Percentiles rank a stretch among this genome's conserved stretches.
Conservation (phyloP, 2,888 invertebrate species). For the Trissolcus japonicus region DNA sequence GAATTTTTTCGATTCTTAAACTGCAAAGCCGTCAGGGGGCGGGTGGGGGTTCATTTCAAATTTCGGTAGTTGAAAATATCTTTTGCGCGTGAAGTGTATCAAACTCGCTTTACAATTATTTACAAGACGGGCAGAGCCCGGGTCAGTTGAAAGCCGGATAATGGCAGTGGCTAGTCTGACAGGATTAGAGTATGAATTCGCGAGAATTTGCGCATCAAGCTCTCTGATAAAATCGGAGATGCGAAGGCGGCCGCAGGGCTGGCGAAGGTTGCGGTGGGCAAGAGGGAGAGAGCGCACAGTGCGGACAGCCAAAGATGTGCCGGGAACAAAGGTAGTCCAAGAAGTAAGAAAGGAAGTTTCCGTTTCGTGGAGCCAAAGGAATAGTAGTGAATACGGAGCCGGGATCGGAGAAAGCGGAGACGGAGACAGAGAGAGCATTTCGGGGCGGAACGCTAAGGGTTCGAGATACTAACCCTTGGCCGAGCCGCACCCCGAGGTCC, state of each 20-base stretch:
- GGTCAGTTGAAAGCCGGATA: conserved; percentile 24
- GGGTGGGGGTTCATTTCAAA: too few species aligned
- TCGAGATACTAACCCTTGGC: conserved; percentile 68
- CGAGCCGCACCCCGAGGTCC: conserved; percentile 75
- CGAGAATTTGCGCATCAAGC: conserved; percentile 62
- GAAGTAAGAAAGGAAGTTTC: conserved; percentile 45
- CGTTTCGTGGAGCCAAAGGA: conserved; percentile 33
- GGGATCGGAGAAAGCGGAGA: conserved; percentile 25
- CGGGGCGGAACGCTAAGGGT: conserved; percentile 55
- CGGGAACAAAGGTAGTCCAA: conserved; percentile 25
- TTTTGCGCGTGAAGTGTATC: too few species aligned
- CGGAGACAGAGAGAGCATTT: conserved; percentile 29
- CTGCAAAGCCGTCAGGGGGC: too few species aligned
- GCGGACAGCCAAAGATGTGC: conserved; percentile 4
- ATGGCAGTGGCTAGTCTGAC: conserved; percentile 31
- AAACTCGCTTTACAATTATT: too few species aligned
- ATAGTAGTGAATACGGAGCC: conserved; percentile 28
- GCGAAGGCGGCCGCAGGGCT: conserved; percentile 70
- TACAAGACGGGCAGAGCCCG: too few species aligned
- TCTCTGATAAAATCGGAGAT: conserved; percentile 69
- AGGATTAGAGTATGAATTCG: conserved; percentile 34
- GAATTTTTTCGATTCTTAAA: too few species aligned
- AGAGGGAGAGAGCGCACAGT: conserved; percentile 11
- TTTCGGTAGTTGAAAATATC: too few species aligned
- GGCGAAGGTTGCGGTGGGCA: conserved; percentile 58